A percentile compares a stretch with the other conserved stretches of the same genome.
These are phyloP conservation scores for Centruroides vittatus DNA, from an alignment of 1,140 invertebrate genomes.

Conservation along the genomic window DNA sequence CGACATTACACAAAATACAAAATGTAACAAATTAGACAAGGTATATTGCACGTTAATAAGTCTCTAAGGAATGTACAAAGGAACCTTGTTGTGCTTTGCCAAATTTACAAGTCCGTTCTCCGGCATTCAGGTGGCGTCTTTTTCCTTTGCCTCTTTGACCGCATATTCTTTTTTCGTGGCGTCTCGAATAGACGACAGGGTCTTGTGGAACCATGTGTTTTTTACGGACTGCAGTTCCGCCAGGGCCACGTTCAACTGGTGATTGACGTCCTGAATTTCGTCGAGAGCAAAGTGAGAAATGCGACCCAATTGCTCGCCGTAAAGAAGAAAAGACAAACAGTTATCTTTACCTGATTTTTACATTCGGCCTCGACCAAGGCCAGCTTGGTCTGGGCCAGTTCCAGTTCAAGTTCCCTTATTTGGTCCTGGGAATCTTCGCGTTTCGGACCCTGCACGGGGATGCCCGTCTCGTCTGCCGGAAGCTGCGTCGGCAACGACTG, in stretches of 20 bases:
- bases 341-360: slow-evolving; percentile 61
- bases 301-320: not conserved
- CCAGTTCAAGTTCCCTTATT: slow-evolving; percentile 81
- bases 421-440: slow-evolving; percentile 28
- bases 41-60: too few relatives aligned
- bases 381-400: slow-evolving; percentile 89
- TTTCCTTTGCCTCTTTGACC: too few relatives aligned
- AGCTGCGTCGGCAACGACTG: too few relatives aligned
- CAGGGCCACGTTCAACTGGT: slow-evolving; percentile 68
- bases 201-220: slow-evolving; percentile 77
- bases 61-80: too few relatives aligned
- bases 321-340: not conserved
- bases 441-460: slow-evolving; percentile 7
- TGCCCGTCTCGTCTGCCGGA: not conserved
- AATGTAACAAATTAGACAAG: too few relatives aligned
- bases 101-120: too few relatives aligned
- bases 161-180: slow-evolving; percentile 27
- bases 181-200: slow-evolving; percentile 54
- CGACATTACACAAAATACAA: too few relatives aligned
- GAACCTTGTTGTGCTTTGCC: too few relatives aligned
- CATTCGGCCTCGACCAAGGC: slow-evolving; percentile 94
- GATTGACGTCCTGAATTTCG: slow-evolving; percentile 61
- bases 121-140: too few relatives aligned
- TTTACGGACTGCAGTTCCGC: slow-evolving; percentile 61
- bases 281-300: not conserved